A percentile compares a stretch with the other conserved stretches of the same genome.
phyloP scores from a whole-genome alignment of 1,140 invertebrate species.

The Drosophila truncata region DNA sequence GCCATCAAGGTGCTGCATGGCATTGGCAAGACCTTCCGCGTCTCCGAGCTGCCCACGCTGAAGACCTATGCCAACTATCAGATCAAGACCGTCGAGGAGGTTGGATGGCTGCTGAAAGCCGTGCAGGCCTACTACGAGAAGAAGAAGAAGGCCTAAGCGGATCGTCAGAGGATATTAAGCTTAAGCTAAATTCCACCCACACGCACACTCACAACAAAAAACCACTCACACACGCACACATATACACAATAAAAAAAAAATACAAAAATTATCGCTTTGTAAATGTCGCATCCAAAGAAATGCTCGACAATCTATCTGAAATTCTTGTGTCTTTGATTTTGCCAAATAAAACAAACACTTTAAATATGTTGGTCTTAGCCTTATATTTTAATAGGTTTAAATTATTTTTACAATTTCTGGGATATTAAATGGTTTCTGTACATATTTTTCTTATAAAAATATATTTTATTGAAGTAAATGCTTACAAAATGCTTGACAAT shows the following conservation, averaged over 20 bases:
- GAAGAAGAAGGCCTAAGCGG: constrained; percentile 79
- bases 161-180: constrained; percentile 55
- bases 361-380: background rate
- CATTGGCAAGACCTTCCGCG: constrained; percentile 95
- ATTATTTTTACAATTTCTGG: background rate
- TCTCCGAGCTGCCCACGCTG: constrained; percentile 92
- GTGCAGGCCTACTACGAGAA: constrained; percentile 87
- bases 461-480: background rate
- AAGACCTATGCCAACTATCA: constrained; percentile 94
- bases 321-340: constrained; percentile 52
- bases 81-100: constrained; percentile 94
- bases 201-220: constrained; percentile 41
- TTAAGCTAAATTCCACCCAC: constrained; percentile 76
- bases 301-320: constrained; percentile 23
- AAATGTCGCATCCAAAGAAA: constrained; percentile 11
- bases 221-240: constrained; percentile 22
- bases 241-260: constrained; percentile 28
- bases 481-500: no score
- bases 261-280: constrained; percentile 33
- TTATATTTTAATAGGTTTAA: background rate
- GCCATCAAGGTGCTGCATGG: constrained; percentile 95
- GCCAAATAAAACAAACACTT: constrained; percentile 58
- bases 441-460: background rate
- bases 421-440: background rate
- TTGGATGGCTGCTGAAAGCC: constrained; percentile 95